These are phyloP conservation scores for Acleris sparsana DNA, from an alignment of 2,888 invertebrate genomes.

Conservation along the genomic window DNA sequence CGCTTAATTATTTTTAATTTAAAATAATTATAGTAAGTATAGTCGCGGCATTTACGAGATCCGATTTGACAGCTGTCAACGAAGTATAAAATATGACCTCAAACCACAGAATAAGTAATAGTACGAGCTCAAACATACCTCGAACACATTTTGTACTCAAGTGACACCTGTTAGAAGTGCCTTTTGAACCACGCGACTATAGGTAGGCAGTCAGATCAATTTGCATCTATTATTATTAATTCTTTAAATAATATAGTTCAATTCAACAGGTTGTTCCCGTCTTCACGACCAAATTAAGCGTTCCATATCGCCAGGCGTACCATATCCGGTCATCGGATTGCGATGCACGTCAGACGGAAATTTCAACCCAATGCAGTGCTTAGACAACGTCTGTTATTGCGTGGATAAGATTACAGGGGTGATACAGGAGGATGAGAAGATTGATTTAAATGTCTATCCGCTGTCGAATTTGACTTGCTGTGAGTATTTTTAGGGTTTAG, in stretches of 20 bases:
- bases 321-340: constrained; percentile 68
- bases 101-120: too few relatives aligned
- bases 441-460: constrained; percentile 60
- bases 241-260: background rate
- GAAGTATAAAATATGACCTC: too few relatives aligned
- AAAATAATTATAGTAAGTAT: too few relatives aligned
- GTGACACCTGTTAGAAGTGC: too few relatives aligned
- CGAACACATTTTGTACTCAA: too few relatives aligned
- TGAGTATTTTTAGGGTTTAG: constrained; percentile 52
- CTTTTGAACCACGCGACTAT: too few relatives aligned
- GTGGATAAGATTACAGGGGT: constrained; percentile 82
- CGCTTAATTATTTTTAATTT: too few relatives aligned
- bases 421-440: constrained; percentile 50
- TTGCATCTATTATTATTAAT: too few relatives aligned
- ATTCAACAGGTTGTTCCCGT: constrained; percentile 82
- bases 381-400: constrained; percentile 84
- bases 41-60: too few relatives aligned
- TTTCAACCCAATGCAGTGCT: constrained; percentile 87
- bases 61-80: too few relatives aligned
- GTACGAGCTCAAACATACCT: too few relatives aligned
- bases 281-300: constrained; percentile 74
- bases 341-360: constrained; percentile 87
- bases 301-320: constrained; percentile 62
- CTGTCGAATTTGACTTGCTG: constrained; percentile 72
- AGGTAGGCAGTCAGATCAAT: too few relatives aligned